These are phyloP conservation scores for Coelopa pilipes DNA, from an alignment of 2,888 invertebrate genomes.

Conservation along the genomic window DNA sequence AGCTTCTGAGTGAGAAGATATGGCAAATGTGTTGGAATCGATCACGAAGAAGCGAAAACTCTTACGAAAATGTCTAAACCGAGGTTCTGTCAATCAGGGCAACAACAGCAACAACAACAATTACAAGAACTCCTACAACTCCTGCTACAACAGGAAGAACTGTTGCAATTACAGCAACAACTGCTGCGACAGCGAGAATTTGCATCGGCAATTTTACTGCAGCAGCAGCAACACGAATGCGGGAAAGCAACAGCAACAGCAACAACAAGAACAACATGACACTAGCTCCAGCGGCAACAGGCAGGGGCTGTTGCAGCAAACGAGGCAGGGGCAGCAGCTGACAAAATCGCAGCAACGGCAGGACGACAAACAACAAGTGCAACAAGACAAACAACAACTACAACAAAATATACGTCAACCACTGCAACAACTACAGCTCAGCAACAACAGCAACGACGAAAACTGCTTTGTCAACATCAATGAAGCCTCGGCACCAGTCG, in stretches of 20 bases:
- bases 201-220: constrained; percentile 28
- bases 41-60: neutral
- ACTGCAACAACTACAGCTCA: neutral
- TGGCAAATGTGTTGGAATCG: neutral
- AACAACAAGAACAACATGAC: constrained; percentile 3
- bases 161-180: no score
- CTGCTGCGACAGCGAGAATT: neutral
- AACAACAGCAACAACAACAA: neutral
- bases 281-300: constrained; percentile 34
- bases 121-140: neutral
- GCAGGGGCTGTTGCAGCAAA: neutral
- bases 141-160: constrained; percentile 10
- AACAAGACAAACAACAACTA: no score
- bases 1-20: neutral
- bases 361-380: constrained; percentile 7
- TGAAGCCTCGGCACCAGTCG: neutral
- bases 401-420: no score
- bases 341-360: constrained; percentile 1
- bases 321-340: neutral
- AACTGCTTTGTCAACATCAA: constrained; percentile 5
- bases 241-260: constrained; percentile 2
- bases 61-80: neutral
- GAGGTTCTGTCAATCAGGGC: neutral
- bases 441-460: neutral
- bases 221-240: constrained; percentile 27